Evolutionary conservation across 2,113 vertebrate genomes (phyloP).

Genomic region (Naja naja): DNA sequence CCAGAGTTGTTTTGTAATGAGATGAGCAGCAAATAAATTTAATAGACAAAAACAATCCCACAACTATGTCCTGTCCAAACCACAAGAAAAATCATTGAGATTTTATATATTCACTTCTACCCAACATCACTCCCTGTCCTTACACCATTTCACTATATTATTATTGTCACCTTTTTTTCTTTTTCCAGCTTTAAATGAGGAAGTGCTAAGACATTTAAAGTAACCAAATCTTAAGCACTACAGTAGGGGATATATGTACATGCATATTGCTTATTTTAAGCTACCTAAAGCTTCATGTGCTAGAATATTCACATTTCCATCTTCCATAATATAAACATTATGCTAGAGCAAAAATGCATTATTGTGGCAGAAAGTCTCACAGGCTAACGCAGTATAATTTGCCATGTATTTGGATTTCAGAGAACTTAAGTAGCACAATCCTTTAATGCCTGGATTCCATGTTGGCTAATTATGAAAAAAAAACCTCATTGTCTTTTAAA

Average conservation of each 20-base stretch:
- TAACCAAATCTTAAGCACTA: not conserved
- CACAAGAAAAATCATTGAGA: not conserved
- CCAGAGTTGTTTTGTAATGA: not conserved
- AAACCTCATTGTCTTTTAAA: conserved; percentile 12
- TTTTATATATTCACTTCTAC: not conserved
- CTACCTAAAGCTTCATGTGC: not conserved
- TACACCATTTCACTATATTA: not conserved
- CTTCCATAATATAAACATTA: not conserved
- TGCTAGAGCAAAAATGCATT: not conserved
- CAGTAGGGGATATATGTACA: not conserved
- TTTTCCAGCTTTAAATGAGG: not conserved
- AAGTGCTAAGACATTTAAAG: not conserved
- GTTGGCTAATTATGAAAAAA: conserved; percentile 13
- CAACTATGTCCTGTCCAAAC: not conserved
- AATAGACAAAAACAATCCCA: not conserved
- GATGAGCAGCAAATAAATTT: not conserved
- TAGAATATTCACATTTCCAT: not conserved
- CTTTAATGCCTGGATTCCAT: conserved; percentile 1
- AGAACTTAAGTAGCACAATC: conserved; percentile 14
- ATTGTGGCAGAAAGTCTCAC: not conserved
- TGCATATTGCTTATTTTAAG: not conserved
- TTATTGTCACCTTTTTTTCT: not conserved
- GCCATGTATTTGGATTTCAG: conserved; percentile 5
- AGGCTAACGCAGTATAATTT: not conserved
- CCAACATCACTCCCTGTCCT: not conserved